These are phyloP conservation scores for Garrulus glandarius DNA, from an alignment of 2,797 vertebrate genomes.

Conservation along the genomic window DNA sequence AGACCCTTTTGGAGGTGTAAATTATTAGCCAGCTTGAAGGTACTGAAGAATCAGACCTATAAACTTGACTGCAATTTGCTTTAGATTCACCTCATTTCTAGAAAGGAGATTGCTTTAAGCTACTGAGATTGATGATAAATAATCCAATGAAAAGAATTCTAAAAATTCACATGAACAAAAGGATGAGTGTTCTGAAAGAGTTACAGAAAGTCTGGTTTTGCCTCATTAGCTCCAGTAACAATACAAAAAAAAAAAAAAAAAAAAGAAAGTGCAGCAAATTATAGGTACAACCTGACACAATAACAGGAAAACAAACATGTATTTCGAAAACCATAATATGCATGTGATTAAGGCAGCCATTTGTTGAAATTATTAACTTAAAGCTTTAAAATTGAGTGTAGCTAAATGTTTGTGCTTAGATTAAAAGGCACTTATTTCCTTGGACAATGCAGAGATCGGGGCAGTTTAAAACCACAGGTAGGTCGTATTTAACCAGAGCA, in stretches of 20 bases:
- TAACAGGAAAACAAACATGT: not conserved
- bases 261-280: not conserved
- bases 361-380: not conserved
- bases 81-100: not conserved
- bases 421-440: not conserved
- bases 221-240: not conserved
- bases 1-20: not conserved
- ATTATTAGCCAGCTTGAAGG: not conserved
- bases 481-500: not conserved
- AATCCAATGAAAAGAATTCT: not conserved
- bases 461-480: not conserved
- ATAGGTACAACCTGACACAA: not conserved
- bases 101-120: not conserved
- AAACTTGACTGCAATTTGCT: not conserved
- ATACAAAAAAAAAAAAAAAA: not conserved
- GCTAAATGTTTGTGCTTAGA: not conserved
- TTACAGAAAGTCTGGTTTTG: not conserved
- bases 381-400: not conserved
- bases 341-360: not conserved
- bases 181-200: not conserved
- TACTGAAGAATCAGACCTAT: not conserved
- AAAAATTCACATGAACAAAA: not conserved
- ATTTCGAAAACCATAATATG: not conserved
- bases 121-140: not conserved
- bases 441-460: not conserved